Evolutionary conservation across 2,113 vertebrate species (phyloP).

Genomic region (Lanius collurio): DNA sequence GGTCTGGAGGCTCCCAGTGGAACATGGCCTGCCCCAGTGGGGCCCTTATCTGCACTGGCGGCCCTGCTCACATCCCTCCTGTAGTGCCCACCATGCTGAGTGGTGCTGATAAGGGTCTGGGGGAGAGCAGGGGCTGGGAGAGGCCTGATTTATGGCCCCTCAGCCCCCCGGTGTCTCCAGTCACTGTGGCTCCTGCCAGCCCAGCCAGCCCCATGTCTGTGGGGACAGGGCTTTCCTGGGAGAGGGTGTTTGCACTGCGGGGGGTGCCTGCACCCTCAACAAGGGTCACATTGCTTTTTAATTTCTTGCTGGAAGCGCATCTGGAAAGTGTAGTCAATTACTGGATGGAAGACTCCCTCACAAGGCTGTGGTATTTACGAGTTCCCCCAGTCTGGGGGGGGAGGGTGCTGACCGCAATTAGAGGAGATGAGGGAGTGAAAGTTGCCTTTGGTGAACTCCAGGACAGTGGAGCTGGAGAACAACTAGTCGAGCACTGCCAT

Average conservation of each 20-base stretch:
- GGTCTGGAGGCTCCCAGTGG: background rate
- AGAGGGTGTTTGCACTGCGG: conserved; percentile 47
- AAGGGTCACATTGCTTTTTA: conserved; percentile 76
- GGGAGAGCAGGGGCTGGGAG: background rate
- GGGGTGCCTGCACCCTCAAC: conserved; percentile 36
- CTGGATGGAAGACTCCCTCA: conserved; percentile 76
- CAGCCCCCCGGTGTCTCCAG: background rate
- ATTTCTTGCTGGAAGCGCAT: conserved; percentile 77
- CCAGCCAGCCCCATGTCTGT: background rate
- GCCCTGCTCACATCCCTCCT: background rate
- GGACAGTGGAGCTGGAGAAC: background rate
- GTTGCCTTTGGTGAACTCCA: conserved; percentile 30
- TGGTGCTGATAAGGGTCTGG: background rate
- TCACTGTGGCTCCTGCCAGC: background rate
- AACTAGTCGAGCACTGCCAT: fast-evolving
- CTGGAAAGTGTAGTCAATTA: conserved; percentile 80
- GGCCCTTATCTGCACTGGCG: background rate
- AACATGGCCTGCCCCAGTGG: background rate
- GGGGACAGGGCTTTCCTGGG: conserved; percentile 22
- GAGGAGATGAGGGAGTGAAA: conserved; percentile 45
- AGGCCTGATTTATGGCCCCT: conserved; percentile 16
- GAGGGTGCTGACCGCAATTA: conserved; percentile 47
- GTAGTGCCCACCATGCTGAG: background rate
- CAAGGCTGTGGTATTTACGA: conserved; percentile 65
- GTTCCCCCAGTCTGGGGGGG: conserved; percentile 9